phyloP scores from a whole-genome alignment of 1,140 invertebrate species.

The Steinernema feltiae region DNA sequence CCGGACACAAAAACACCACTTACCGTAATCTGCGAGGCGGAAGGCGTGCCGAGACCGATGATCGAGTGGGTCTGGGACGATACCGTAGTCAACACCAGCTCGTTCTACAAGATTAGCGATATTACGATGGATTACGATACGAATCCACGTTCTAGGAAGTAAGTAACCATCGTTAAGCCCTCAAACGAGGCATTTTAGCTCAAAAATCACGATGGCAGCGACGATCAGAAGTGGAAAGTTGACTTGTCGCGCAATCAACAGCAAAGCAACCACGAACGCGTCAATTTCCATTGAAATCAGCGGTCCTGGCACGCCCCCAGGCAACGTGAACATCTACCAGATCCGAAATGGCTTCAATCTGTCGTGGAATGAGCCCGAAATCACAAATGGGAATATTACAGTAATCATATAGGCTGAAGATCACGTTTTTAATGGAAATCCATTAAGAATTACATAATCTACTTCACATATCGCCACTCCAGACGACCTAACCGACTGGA shows the following conservation, averaged over 20 bases:
- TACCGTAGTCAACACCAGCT: neutral
- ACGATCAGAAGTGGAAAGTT: neutral
- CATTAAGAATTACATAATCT: conserved; percentile 1
- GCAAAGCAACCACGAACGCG: neutral
- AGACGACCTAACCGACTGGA: neutral
- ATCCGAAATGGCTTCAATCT: conserved; percentile 2
- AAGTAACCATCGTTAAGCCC: too few species aligned
- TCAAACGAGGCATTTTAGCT: neutral
- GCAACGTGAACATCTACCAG: neutral
- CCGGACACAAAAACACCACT: neutral
- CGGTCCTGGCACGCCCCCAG: neutral
- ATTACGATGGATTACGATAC: neutral
- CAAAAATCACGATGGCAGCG: neutral
- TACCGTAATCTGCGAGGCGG: neutral
- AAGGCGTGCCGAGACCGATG: neutral
- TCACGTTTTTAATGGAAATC: neutral
- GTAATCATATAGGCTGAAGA: neutral
- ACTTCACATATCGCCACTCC: neutral
- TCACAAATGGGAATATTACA: neutral
- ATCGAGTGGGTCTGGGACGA: conserved; percentile 1
- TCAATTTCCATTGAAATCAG: neutral
- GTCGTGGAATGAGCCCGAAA: neutral
- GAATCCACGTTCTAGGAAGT: neutral
- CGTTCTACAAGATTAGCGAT: neutral
- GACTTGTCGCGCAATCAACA: neutral